Conservation (phyloP, 2,113 vertebrate species). For the Phrynosoma blainvillii region DNA sequence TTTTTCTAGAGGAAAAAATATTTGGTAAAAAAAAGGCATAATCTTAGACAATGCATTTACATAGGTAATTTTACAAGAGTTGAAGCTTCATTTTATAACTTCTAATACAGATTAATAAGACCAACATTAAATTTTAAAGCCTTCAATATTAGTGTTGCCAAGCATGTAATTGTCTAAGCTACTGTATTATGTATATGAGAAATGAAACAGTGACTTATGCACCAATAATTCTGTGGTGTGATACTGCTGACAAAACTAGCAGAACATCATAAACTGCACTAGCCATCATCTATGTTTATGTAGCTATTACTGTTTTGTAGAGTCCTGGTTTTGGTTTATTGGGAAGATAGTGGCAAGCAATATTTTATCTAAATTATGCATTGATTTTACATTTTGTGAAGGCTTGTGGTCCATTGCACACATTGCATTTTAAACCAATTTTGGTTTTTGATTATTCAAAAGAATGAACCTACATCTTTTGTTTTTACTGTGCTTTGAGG, state of each 20-base stretch:
- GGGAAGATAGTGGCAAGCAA: neutral
- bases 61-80: neutral
- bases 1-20: neutral
- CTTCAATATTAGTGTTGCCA: constrained; percentile 42
- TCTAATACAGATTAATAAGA: constrained; percentile 27
- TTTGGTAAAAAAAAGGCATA: neutral
- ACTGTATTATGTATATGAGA: neutral
- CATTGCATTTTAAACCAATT: constrained; percentile 1
- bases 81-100: constrained; percentile 13
- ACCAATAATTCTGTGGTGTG: neutral
- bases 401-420: neutral
- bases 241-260: neutral
- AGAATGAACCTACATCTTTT: neutral
- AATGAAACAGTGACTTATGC: constrained; percentile 29
- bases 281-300: neutral
- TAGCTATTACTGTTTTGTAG: neutral
- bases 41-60: neutral
- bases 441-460: neutral
- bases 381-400: neutral
- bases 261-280: constrained; percentile 18
- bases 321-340: neutral
- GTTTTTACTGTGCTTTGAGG: neutral
- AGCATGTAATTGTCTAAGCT: constrained; percentile 6
- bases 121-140: constrained; percentile 37
- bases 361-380: neutral